Conservation (phyloP, 2,113 vertebrate genomes). For the Bothrops jararaca region DNA sequence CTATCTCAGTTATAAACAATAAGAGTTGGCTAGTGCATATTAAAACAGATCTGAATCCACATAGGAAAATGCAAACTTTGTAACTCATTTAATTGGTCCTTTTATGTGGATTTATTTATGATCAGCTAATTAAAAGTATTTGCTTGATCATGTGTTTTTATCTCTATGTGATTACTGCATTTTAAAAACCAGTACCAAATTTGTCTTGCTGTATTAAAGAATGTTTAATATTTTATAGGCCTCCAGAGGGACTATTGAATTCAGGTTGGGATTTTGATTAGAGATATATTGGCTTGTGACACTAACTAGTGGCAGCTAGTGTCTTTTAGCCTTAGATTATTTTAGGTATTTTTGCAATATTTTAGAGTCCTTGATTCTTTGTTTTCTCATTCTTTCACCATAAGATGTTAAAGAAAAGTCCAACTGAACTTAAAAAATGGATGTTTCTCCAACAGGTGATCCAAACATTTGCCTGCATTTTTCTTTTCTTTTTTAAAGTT, state of each 20-base stretch:
- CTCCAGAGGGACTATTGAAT: constrained; percentile 26
- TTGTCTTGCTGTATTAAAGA: constrained; percentile 36
- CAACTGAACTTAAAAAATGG: neutral
- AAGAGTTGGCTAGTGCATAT: constrained; percentile 63
- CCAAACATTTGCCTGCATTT: neutral
- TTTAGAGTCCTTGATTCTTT: constrained; percentile 39
- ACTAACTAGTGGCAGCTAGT: constrained; percentile 2
- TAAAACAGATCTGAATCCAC: constrained; percentile 51
- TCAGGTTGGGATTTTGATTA: constrained; percentile 22
- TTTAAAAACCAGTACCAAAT: constrained; percentile 39
- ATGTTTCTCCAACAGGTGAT: neutral
- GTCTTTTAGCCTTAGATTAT: constrained; percentile 38
- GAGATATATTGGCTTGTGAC: constrained; percentile 11
- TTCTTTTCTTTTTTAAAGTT: neutral
- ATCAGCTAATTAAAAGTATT: constrained; percentile 88
- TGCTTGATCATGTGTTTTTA: constrained; percentile 64
- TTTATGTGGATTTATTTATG: constrained; percentile 97
- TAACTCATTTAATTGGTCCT: constrained; percentile 82
- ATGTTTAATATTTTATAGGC: constrained; percentile 37
- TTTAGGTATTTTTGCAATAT: constrained; percentile 36
- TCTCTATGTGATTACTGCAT: constrained; percentile 52
- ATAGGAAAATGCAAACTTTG: constrained; percentile 75
- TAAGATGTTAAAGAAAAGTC: constrained; percentile 10
- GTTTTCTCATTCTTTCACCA: constrained; percentile 36
- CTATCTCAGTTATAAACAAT: constrained; percentile 66